phyloP scores from a whole-genome alignment of 2,113 vertebrate species.

The Pollachius pollachius region DNA sequence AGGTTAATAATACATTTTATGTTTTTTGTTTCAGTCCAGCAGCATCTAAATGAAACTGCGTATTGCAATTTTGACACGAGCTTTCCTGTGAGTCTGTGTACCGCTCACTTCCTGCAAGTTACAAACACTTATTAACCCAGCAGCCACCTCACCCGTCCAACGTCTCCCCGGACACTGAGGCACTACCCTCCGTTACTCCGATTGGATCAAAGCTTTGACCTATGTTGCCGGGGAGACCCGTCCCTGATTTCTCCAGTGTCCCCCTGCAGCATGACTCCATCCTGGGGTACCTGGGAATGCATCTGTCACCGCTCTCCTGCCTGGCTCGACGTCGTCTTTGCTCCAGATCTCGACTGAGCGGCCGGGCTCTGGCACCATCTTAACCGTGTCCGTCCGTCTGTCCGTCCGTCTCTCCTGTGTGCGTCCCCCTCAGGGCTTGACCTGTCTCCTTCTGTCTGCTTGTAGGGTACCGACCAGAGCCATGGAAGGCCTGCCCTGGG shows the following conservation, averaged over 20 bases:
- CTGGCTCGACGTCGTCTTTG: constrained; percentile 66
- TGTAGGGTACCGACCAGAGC: constrained; percentile 46
- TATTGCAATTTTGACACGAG: constrained; percentile 50
- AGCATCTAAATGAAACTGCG: constrained; percentile 46
- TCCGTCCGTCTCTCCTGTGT: constrained; percentile 21
- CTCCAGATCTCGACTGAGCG: constrained; percentile 11
- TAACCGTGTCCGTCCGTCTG: constrained; percentile 36
- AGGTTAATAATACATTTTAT: constrained; percentile 63
- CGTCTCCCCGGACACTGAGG: constrained; percentile 31
- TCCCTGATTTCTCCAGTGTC: constrained; percentile 39
- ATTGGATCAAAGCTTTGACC: constrained; percentile 73
- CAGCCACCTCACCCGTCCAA: neutral
- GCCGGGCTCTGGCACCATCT: too few relatives aligned
- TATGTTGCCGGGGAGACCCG: constrained; percentile 57
- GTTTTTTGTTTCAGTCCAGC: constrained; percentile 51
- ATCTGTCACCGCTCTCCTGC: constrained; percentile 57
- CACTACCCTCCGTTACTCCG: constrained; percentile 45
- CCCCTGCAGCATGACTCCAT: constrained; percentile 49
- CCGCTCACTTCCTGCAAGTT: constrained; percentile 7
- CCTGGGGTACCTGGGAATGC: constrained; percentile 48
- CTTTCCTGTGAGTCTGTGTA: constrained; percentile 13
- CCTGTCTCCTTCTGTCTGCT: constrained; percentile 52
- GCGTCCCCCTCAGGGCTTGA: constrained; percentile 43
- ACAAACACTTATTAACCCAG: neutral
- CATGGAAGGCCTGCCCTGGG: constrained; percentile 20